phyloP scores from a whole-genome alignment of 2,888 invertebrate genomes.

The Melieria picta region DNA sequence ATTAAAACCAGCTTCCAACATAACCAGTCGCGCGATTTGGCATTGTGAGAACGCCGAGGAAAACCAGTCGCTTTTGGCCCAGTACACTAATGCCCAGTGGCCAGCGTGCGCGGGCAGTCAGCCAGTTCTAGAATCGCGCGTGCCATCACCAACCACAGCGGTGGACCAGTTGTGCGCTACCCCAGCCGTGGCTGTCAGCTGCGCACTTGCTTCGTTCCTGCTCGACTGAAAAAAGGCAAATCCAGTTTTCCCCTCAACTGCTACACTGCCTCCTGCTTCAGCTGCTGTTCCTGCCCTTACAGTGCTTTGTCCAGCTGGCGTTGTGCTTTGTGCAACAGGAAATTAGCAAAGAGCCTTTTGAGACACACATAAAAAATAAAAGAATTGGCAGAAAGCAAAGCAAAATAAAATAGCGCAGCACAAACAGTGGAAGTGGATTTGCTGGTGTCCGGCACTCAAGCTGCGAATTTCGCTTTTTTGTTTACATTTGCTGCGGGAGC shows the following conservation, averaged over 20 bases:
- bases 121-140: neutral
- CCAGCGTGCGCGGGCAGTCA: neutral
- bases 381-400: neutral
- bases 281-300: neutral
- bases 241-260: neutral
- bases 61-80: constrained; percentile 44
- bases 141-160: neutral
- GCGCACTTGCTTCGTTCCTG: neutral
- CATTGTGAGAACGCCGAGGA: neutral
- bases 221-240: neutral
- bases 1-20: too few species aligned
- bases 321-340: neutral
- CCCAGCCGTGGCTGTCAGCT: neutral
- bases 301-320: neutral
- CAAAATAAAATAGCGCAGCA: neutral
- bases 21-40: too few species aligned
- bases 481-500: neutral
- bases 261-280: neutral
- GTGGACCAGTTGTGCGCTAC: neutral
- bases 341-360: neutral
- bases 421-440: neutral
- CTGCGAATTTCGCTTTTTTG: neutral
- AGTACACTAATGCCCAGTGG: constrained; percentile 20
- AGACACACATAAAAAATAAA: neutral
- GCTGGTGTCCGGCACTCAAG: neutral